Evolutionary conservation across 2,888 invertebrate genomes (phyloP), one percentile per base, ranked within the genome.

Genomic region (Osedax fenrisi): DNA sequence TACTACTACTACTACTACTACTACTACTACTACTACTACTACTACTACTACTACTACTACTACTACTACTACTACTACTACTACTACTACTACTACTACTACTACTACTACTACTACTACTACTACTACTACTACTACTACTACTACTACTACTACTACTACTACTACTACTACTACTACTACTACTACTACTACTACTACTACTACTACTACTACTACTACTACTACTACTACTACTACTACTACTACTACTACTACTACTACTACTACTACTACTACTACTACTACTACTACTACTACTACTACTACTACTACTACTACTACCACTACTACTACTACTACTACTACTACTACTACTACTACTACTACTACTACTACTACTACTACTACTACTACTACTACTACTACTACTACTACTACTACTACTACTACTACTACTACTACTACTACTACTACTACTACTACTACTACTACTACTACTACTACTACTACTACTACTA

Each of bases 341-440:
- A n/a, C n/a, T n/a, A n/a, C n/a, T n/a, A n/a, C n/a, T n/a, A n/a
- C n/a, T n/a, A n/a, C n/a, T n/a, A n/a, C n/a, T n/a, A n/a, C n/a
- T n/a, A n/a, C n/a, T n/a, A n/a, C 61, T 61, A 61, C 1, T 23
- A 61, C 61, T 61, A 61, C 61, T 61, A 61, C 61, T 61, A 61
- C 61, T 10, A 61, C 61, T 61, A 61, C 61, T 10, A 61, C 61
- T 61, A 61, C 61, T 61, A 61, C 61, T 61, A 61, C 61, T 61
- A 61, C 61, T 10, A 61, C 61, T 61, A 61, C 61, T 61, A 61
- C 61, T 61, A 61, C 61, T 10, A 61, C 61, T 61, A 1, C 61
- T 10, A 61, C 61, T 61, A 61, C 61, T 61, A 61, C 61, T 61
- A 61, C 61, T 61, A 61, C 1, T 61, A 61, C 10, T 61, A 61